Percentiles rank a stretch among this genome's conserved stretches.
These are phyloP conservation scores for Meandrina meandrites DNA, from an alignment of 92 coral and sea anemone species.

Conservation along the genomic window DNA sequence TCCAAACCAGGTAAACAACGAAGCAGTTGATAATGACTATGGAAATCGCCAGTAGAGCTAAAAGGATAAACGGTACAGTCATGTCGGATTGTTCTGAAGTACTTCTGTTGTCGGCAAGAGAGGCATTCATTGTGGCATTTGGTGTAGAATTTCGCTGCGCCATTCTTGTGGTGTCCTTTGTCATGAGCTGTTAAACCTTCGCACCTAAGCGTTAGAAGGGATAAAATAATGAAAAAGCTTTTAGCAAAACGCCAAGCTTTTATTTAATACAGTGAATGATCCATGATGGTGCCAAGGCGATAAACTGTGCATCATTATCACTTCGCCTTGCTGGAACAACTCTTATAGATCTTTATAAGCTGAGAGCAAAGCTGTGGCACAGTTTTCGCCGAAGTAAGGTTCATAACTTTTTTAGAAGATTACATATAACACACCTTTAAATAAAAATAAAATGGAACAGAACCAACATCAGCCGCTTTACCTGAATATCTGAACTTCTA, in stretches of 20 bases:
- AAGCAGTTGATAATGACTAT: conserved; percentile 53
- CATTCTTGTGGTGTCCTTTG: background rate
- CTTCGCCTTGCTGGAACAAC: too few relatives aligned
- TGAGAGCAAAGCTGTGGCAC: background rate
- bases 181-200: background rate
- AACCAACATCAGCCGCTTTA: background rate
- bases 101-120: background rate
- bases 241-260: background rate
- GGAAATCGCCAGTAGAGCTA: conserved; percentile 41
- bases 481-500: background rate
- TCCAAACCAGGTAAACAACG: conserved; percentile 57
- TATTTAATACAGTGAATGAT: background rate
- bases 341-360: too few relatives aligned
- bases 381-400: background rate
- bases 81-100: background rate
- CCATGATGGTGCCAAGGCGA: too few relatives aligned
- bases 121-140: background rate
- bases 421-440: background rate
- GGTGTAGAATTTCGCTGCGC: background rate
- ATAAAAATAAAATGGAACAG: background rate
- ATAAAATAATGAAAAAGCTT: background rate
- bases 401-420: background rate
- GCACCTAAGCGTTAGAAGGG: background rate
- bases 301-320: background rate
- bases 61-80: background rate